A percentile compares a stretch with the other conserved stretches of the same genome.
Conservation (phyloP, 1,140 invertebrate genomes). For the Rhopalosiphum padi region DNA sequence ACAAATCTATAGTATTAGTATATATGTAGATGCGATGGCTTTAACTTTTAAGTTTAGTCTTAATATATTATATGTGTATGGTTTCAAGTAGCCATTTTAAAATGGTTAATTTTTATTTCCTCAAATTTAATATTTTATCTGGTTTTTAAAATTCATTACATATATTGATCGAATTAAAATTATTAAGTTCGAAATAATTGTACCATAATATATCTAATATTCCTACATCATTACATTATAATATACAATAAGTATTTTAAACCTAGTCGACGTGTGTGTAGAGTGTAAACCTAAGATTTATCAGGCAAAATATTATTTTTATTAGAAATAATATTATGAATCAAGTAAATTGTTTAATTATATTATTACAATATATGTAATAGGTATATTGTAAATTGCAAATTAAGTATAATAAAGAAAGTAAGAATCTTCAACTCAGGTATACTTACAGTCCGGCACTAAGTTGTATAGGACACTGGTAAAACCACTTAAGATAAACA, state of each 20-base stretch:
- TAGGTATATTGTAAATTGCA: not conserved
- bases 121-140: not conserved
- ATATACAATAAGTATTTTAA: not conserved
- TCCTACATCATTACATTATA: no score
- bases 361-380: no score
- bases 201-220: no score
- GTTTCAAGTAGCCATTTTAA: not conserved
- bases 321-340: not conserved
- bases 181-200: no score
- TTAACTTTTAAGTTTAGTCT: no score
- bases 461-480: slow-evolving; percentile 59
- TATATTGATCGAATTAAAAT: no score
- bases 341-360: no score
- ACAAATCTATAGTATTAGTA: not conserved
- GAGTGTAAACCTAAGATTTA: not conserved
- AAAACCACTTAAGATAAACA: slow-evolving; percentile 59
- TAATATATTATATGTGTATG: no score
- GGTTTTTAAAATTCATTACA: not conserved
- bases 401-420: not conserved
- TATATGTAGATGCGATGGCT: not conserved
- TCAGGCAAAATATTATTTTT: not conserved
- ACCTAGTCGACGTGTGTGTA: not conserved
- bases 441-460: slow-evolving; percentile 57
- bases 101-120: not conserved
- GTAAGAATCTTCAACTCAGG: not conserved